These are phyloP conservation scores for Onchidella celtica DNA, from an alignment of 2,888 invertebrate species.

Conservation along the genomic window DNA sequence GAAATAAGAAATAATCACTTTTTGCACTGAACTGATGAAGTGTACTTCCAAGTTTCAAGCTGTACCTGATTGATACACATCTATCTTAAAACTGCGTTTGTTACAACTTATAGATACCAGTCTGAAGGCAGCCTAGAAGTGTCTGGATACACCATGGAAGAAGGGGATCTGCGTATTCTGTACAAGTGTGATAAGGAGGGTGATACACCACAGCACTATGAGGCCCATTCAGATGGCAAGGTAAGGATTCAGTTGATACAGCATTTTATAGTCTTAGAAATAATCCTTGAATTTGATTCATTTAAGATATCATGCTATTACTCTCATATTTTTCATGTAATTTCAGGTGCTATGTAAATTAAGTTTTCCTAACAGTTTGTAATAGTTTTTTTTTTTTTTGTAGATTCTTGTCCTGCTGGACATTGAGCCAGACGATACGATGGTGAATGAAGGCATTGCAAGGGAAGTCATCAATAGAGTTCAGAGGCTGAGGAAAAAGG, in stretches of 20 bases:
- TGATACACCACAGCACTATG: slow-evolving; percentile 83
- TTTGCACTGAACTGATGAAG: too few species aligned
- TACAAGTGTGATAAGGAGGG: slow-evolving; percentile 85
- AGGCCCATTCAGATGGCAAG: slow-evolving; percentile 94
- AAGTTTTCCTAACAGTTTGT: not conserved
- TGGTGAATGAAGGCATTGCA: slow-evolving; percentile 96
- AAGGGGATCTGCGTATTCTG: slow-evolving; percentile 83
- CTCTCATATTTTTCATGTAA: not conserved
- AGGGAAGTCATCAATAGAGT: slow-evolving; percentile 97
- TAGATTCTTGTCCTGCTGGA: slow-evolving; percentile 91
- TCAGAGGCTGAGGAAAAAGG: slow-evolving; percentile 96
- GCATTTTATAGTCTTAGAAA: not conserved
- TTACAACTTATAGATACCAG: slow-evolving; percentile 37
- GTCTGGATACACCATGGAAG: slow-evolving; percentile 86
- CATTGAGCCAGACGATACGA: slow-evolving; percentile 91
- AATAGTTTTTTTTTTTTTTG: not conserved
- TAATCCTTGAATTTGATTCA: not conserved
- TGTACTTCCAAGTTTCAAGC: too few species aligned
- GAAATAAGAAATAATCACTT: too few species aligned
- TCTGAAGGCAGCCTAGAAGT: slow-evolving; percentile 84
- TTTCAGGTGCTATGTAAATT: not conserved
- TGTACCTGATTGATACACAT: too few species aligned
- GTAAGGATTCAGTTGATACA: slow-evolving; percentile 63
- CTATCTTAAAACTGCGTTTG: too few species aligned
- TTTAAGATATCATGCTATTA: not conserved